phyloP scores from a whole-genome alignment of 2,888 invertebrate genomes.

The Drosophila nr. perissopoda region DNA sequence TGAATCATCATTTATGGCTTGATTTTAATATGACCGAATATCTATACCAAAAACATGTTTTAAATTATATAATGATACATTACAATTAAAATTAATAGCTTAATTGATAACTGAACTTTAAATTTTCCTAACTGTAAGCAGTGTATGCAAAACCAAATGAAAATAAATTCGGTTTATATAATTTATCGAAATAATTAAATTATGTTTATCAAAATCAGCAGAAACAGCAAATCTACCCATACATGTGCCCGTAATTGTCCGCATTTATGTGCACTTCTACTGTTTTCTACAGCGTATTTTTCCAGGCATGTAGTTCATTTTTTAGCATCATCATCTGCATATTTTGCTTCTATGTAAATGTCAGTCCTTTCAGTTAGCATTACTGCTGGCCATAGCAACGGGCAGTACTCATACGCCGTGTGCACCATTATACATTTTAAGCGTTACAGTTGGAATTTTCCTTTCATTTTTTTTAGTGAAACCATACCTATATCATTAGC shows the following conservation, averaged over 20 bases:
- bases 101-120: not conserved
- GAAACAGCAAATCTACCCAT: too few species aligned
- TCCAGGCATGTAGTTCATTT: not conserved
- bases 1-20: not conserved
- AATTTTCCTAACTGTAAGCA: not conserved
- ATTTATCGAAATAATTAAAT: not conserved
- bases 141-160: not conserved
- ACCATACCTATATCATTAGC: not conserved
- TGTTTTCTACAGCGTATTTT: not conserved
- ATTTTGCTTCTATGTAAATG: slow-evolving; percentile 12
- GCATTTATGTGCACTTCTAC: not conserved
- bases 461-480: not conserved
- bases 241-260: not conserved
- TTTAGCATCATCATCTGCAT: slow-evolving; percentile 18
- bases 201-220: not conserved
- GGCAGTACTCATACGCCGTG: slow-evolving; percentile 18
- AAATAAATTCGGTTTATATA: not conserved
- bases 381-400: slow-evolving; percentile 6
- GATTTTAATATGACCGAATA: not conserved
- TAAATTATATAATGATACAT: not conserved
- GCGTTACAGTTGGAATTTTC: slow-evolving; percentile 31
- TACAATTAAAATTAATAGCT: not conserved
- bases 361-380: not conserved
- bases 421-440: slow-evolving; percentile 40
- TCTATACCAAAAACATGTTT: not conserved